Evolutionary conservation across 92 coral and sea anemone genomes (phyloP), one percentile per base, ranked within the genome.

Genomic region (Ricordea florida): DNA sequence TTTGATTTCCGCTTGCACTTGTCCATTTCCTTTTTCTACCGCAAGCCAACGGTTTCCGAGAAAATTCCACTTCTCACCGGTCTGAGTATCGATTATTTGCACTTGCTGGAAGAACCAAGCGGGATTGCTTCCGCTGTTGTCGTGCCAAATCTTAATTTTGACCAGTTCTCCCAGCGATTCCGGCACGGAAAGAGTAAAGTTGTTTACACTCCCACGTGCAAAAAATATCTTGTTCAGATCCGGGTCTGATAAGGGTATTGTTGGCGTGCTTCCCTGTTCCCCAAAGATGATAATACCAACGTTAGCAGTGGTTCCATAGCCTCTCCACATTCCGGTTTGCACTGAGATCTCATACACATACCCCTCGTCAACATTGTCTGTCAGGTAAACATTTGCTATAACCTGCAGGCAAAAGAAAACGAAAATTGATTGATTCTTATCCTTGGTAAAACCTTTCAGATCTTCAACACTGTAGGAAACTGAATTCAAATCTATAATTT

Each of bases 21-120:
- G 68, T 0, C 97, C 97, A 60, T 67, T 78, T 20, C 83, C 90
- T 60, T 83, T 91, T 37, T 87, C 97, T n/a, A 91, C 87, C 18
- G 97, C 97, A 13, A 91, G 82, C 97, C 97, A 91, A 38, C 92
- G 80, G 48, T 91, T 91, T 5, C 90, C 97, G 24, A 91, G 82
- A 60, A 91, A 91, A 59, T 87, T 64, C 63, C 77, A 78, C 35
- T 87, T 72, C 10, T 78, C 63, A 6, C 66, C 79, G 23, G 82
- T 83, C 37, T 83, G 75, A 2, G 51, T 55, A 47, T 91, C 93
- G 2, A 72, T 60, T 20, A 91, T 80, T 31, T 72, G 70, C 28
- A 87, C 90, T 38, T 79, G 90, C 21, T 88, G 84, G 37, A 87
- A 87, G 40, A 91, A 91, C 97, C 97, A 91, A 6, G 97, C 83